Evolutionary conservation across 2,113 vertebrate species (phyloP).

Genomic region (Agapornis roseicollis): DNA sequence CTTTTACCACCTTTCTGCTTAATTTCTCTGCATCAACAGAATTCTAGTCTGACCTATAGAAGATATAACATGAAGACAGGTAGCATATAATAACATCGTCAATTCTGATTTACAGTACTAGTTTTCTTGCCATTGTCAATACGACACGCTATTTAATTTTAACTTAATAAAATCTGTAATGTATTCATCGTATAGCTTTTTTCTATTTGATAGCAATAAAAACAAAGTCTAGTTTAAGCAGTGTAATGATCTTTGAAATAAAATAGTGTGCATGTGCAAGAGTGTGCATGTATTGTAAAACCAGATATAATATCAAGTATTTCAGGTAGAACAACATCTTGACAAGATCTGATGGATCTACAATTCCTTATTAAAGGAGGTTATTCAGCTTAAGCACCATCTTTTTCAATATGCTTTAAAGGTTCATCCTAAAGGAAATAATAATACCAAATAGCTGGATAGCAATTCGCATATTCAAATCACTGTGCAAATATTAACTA

Average conservation of each 20-base stretch:
- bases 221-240: neutral
- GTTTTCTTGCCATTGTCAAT: neutral
- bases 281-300: neutral
- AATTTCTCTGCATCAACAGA: neutral
- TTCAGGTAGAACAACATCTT: neutral
- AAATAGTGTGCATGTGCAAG: accelerated
- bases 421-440: slow-evolving; percentile 41
- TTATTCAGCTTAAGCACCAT: neutral
- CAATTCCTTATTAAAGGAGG: neutral
- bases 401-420: neutral
- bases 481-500: slow-evolving; percentile 55
- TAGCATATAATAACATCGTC: neutral
- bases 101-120: neutral
- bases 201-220: neutral
- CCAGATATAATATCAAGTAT: neutral
- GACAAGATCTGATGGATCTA: neutral
- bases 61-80: neutral
- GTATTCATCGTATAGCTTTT: neutral
- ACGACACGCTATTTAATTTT: neutral
- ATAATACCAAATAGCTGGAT: slow-evolving; percentile 37
- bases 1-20: neutral
- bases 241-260: neutral
- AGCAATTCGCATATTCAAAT: slow-evolving; percentile 48
- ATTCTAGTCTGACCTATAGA: neutral
- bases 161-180: neutral